These are phyloP conservation scores for Coturnix japonica DNA, from an alignment of 2,113 vertebrate genomes.

Conservation along the genomic window DNA sequence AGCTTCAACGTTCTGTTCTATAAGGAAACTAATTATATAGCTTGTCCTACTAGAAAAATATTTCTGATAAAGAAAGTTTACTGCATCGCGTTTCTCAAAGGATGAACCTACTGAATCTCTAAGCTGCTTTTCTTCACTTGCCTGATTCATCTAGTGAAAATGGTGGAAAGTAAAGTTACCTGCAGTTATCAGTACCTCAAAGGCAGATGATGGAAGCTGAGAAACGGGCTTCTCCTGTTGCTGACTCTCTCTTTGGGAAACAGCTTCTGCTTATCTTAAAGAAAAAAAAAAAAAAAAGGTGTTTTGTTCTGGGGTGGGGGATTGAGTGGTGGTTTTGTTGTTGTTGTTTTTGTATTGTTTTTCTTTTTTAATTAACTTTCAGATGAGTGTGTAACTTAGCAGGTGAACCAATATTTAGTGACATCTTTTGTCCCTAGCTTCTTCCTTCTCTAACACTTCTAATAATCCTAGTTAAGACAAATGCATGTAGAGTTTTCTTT, in stretches of 20 bases:
- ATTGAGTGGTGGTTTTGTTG: neutral
- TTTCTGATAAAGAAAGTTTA: slow-evolving; percentile 40
- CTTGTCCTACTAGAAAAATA: neutral
- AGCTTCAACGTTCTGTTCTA: slow-evolving; percentile 45
- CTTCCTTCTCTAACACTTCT: neutral
- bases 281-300: neutral
- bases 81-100: slow-evolving; percentile 34
- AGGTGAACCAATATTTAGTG: neutral
- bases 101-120: slow-evolving; percentile 36
- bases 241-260: slow-evolving; percentile 31
- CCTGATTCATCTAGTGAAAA: slow-evolving; percentile 33
- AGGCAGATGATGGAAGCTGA: slow-evolving; percentile 46
- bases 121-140: slow-evolving; percentile 46
- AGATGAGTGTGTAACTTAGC: neutral
- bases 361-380: neutral
- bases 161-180: neutral
- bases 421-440: neutral
- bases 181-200: neutral
- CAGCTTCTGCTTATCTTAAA: slow-evolving; percentile 23
- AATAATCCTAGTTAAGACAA: neutral
- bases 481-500: neutral
- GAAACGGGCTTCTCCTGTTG: slow-evolving; percentile 2
- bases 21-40: slow-evolving; percentile 14
- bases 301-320: too few species aligned
- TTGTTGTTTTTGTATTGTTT: neutral